These are phyloP conservation scores for Myripristis jacobus DNA, from an alignment of 2,797 vertebrate genomes.

Conservation along the genomic window DNA sequence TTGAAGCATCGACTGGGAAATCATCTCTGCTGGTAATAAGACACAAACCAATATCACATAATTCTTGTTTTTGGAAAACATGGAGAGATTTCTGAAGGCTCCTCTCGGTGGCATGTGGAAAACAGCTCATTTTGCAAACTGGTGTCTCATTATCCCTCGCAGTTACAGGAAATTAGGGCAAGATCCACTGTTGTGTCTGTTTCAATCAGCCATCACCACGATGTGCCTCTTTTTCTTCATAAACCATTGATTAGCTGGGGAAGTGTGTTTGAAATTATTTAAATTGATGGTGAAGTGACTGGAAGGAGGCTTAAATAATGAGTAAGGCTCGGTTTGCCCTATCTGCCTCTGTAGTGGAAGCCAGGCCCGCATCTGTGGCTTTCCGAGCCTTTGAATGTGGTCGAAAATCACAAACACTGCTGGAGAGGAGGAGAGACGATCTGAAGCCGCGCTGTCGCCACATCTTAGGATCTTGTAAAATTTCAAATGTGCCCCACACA, in stretches of 20 bases:
- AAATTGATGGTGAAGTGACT: conserved; percentile 7
- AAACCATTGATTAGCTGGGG: conserved; percentile 12
- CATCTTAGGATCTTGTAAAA: conserved; percentile 62
- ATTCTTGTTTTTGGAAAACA: background rate
- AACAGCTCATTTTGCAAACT: background rate
- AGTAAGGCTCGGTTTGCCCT: conserved; percentile 5
- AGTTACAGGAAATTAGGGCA: background rate
- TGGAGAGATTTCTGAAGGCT: background rate
- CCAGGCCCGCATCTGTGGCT: conserved; percentile 51
- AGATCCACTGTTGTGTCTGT: background rate
- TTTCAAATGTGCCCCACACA: conserved; percentile 52
- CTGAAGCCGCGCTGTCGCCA: conserved; percentile 55
- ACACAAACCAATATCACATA: background rate
- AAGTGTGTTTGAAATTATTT: conserved; percentile 31
- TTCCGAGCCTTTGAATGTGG: conserved; percentile 52
- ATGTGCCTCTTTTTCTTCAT: background rate
- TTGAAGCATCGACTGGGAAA: background rate
- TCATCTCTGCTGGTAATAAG: background rate
- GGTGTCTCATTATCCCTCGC: background rate
- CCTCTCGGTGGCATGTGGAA: background rate
- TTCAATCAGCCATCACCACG: conserved; percentile 1
- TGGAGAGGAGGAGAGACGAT: conserved; percentile 37
- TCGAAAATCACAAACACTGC: conserved; percentile 59
- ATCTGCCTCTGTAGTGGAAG: conserved; percentile 16
- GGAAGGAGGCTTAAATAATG: conserved; percentile 31